Conservation (phyloP, 2,797 vertebrate species). For the Propithecus perrieri region DNA sequence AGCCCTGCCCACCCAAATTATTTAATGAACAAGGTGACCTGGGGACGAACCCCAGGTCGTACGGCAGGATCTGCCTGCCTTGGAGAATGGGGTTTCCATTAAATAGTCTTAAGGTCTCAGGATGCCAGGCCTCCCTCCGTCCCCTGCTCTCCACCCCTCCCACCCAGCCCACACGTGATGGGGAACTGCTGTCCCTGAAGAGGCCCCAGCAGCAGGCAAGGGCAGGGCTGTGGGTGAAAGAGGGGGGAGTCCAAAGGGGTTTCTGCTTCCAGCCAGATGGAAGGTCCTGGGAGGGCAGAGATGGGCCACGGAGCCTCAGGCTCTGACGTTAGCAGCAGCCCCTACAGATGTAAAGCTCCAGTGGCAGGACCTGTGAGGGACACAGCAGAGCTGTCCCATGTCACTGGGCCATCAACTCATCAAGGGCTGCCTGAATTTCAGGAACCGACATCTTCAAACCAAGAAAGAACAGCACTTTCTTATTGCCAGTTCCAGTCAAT, state of each 20-base stretch:
- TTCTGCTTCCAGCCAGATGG: background rate
- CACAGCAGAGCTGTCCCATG: background rate
- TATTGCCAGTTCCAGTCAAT: rapidly evolving
- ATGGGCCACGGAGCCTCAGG: background rate
- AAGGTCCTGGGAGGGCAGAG: background rate
- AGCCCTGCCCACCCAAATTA: background rate
- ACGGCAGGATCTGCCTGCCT: background rate
- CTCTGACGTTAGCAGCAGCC: background rate
- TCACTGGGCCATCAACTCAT: background rate
- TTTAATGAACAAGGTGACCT: background rate
- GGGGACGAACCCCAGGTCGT: background rate
- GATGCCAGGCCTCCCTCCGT: background rate
- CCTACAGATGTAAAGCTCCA: background rate
- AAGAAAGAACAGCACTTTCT: background rate
- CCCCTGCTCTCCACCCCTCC: background rate
- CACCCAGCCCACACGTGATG: rapidly evolving
- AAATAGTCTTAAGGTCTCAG: background rate
- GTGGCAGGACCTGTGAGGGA: background rate
- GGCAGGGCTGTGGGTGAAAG: background rate
- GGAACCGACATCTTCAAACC: background rate
- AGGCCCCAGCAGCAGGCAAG: background rate
- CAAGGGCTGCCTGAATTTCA: background rate
- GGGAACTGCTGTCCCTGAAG: background rate
- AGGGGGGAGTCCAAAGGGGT: too few relatives aligned
- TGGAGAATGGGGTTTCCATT: background rate